Evolutionary conservation across 2,888 invertebrate species (phyloP).

Genomic region (Diarsia brunnea): DNA sequence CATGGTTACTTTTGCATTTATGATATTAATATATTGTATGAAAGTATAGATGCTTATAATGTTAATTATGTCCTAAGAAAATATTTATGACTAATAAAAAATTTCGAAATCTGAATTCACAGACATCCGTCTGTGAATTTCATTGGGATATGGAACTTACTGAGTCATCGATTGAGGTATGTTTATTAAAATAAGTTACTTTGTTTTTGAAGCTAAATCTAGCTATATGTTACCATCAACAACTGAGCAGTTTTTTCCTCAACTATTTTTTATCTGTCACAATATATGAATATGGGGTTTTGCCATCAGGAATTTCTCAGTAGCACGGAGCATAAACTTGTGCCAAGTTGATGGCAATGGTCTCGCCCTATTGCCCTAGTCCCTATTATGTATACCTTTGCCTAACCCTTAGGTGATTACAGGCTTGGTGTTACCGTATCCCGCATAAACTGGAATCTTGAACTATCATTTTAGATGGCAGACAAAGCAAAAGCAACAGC

Average conservation of each 20-base stretch:
- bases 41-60: slow-evolving; percentile 22
- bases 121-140: too few species aligned
- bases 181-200: slow-evolving; percentile 1
- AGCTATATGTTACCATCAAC: neutral
- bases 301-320: too few species aligned
- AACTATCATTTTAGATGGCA: neutral
- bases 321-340: too few species aligned
- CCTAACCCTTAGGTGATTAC: too few species aligned
- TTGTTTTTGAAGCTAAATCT: neutral
- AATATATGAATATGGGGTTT: too few species aligned
- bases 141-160: neutral
- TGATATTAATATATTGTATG: neutral
- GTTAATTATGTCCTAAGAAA: slow-evolving; percentile 30
- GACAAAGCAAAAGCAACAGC: neutral
- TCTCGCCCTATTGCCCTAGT: too few species aligned
- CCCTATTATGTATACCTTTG: too few species aligned
- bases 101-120: slow-evolving; percentile 20
- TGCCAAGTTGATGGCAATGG: too few species aligned
- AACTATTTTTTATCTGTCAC: too few species aligned
- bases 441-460: neutral
- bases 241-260: too few species aligned
- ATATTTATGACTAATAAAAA: slow-evolving; percentile 18
- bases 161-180: slow-evolving; percentile 4
- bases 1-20: neutral
- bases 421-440: neutral